Conservation (phyloP, 2,113 vertebrate genomes). For the Larimichthys polyactis region DNA sequence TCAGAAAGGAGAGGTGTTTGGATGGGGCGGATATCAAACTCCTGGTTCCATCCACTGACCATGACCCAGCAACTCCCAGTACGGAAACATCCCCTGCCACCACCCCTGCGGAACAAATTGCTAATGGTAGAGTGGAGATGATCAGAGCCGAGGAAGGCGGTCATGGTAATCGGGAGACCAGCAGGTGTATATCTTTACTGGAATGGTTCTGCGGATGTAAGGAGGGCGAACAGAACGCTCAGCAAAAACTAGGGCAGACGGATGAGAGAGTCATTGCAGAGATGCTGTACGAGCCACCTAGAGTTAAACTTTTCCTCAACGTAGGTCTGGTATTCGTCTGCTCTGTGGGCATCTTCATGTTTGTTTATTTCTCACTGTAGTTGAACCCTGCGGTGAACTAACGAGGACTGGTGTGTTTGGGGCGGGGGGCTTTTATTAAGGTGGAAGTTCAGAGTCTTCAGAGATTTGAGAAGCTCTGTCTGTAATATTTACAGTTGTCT, state of each 20-base stretch:
- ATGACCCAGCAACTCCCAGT: slow-evolving; percentile 84
- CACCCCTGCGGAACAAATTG: slow-evolving; percentile 88
- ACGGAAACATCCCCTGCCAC: slow-evolving; percentile 88
- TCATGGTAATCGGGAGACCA: slow-evolving; percentile 62
- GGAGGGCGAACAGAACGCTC: slow-evolving; percentile 75
- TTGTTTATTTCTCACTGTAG: slow-evolving; percentile 97
- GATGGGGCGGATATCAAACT: slow-evolving; percentile 90
- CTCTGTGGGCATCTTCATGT: slow-evolving; percentile 94
- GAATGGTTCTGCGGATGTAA: slow-evolving; percentile 93
- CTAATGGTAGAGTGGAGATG: slow-evolving; percentile 84
- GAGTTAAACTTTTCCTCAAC: slow-evolving; percentile 91
- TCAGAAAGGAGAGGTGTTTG: slow-evolving; percentile 87
- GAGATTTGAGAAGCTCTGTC: slow-evolving; percentile 65
- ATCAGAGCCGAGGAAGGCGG: slow-evolving; percentile 82
- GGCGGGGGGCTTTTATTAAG: slow-evolving; percentile 1
- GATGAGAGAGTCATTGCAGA: slow-evolving; percentile 86
- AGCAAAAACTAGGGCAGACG: slow-evolving; percentile 83
- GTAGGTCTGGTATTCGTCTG: slow-evolving; percentile 89
- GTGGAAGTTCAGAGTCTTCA: slow-evolving; percentile 33
- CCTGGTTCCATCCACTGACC: slow-evolving; percentile 86
- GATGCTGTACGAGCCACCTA: slow-evolving; percentile 94
- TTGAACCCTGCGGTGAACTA: slow-evolving; percentile 39
- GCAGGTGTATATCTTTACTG: slow-evolving; percentile 83
- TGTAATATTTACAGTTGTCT: slow-evolving; percentile 84
- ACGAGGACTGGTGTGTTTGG: not conserved